A percentile compares a stretch with the other conserved stretches of the same genome.
Conservation (phyloP, 2,797 vertebrate genomes). For the Malacoctenus gilli region DNA sequence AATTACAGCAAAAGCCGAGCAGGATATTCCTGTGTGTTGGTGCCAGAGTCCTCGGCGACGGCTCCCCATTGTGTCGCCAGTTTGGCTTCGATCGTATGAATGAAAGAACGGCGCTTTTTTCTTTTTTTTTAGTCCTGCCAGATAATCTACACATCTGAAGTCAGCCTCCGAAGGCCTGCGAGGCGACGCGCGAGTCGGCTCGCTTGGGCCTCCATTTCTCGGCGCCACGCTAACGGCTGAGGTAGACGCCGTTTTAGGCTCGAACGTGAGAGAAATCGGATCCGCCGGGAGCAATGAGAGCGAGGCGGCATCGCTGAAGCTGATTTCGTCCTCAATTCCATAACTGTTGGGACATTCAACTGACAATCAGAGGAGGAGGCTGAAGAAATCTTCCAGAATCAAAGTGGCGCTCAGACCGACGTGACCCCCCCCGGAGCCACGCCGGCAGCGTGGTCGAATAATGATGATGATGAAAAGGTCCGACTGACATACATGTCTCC, state of each 20-base stretch:
- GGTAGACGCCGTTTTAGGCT: too few relatives aligned
- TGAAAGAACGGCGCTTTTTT: neutral
- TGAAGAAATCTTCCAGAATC: neutral
- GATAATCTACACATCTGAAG: too few relatives aligned
- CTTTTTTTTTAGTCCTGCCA: too few relatives aligned
- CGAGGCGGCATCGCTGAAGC: too few relatives aligned
- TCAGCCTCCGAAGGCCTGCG: too few relatives aligned
- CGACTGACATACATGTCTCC: neutral
- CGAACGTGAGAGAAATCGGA: too few relatives aligned
- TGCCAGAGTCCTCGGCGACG: neutral
- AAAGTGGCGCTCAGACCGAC: neutral
- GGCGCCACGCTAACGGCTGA: too few relatives aligned
- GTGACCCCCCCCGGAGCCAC: neutral
- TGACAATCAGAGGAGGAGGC: neutral
- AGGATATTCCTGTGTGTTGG: neutral
- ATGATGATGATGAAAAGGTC: neutral
- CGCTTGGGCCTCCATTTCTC: too few relatives aligned
- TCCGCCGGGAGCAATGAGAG: too few relatives aligned
- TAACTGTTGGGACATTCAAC: neutral
- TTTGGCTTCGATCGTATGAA: neutral
- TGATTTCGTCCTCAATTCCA: neutral
- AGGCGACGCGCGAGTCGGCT: too few relatives aligned
- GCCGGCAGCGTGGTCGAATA: neutral
- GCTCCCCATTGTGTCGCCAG: neutral
- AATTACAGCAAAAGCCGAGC: conserved; percentile 2